Percentiles rank a stretch among this genome's conserved stretches.
Conservation (phyloP, 64 coral and sea anemone species). For the Actinia equina region DNA sequence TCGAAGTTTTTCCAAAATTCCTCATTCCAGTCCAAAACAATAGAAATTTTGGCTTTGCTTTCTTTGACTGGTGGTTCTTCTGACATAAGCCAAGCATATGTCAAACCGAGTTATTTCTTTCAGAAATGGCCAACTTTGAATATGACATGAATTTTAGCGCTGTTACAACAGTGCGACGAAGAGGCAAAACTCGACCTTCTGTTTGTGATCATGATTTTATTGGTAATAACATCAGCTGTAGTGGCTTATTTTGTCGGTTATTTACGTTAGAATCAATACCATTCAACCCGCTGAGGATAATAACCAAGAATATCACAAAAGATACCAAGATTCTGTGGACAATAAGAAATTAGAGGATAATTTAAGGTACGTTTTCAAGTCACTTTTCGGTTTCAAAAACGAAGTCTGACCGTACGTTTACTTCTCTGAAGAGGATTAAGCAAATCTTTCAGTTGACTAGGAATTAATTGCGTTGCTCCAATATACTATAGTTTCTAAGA, state of each 20-base stretch:
- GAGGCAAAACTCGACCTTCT: not conserved
- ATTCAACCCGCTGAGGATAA: not conserved
- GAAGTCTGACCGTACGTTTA: no score
- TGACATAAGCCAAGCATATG: not conserved
- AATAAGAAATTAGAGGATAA: not conserved
- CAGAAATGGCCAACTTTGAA: not conserved
- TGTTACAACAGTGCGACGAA: not conserved
- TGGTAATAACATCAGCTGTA: not conserved
- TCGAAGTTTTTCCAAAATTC: no score
- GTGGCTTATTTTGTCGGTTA: constrained; percentile 1
- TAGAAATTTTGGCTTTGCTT: not conserved
- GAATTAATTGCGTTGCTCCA: no score
- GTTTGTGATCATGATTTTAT: not conserved
- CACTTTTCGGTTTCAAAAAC: no score
- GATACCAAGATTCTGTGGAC: not conserved
- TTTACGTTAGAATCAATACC: not conserved
- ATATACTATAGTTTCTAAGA: no score
- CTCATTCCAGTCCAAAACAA: not conserved
- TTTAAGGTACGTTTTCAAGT: not conserved
- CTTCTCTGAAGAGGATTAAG: no score
- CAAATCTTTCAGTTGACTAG: no score
- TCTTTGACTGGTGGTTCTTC: no score
- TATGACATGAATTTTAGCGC: not conserved
- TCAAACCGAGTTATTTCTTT: not conserved
- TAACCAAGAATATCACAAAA: not conserved